Evolutionary conservation across 2,888 invertebrate species (phyloP).

Genomic region (Stictocephala bisonia): DNA sequence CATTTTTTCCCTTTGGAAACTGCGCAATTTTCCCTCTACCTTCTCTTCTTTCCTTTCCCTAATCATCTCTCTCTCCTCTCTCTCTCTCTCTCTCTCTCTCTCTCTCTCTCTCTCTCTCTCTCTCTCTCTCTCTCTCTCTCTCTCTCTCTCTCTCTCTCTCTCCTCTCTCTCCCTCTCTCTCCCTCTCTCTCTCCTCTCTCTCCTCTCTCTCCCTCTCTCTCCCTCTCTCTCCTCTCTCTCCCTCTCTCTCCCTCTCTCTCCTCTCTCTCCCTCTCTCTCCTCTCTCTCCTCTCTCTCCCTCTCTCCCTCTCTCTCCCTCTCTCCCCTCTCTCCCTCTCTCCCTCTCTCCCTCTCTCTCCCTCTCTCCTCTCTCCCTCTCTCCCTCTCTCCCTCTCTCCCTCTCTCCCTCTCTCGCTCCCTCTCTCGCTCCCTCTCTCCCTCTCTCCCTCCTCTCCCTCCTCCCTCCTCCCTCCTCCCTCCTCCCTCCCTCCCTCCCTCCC

Average conservation of each 20-base stretch:
- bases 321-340: not conserved
- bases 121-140: not conserved
- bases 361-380: too few species aligned
- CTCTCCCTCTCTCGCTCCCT: too few species aligned
- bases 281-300: not conserved
- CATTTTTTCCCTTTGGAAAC: too few species aligned
- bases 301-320: not conserved
- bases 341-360: too few species aligned
- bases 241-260: not conserved
- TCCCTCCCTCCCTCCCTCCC: too few species aligned
- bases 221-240: not conserved
- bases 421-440: too few species aligned
- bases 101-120: too few species aligned
- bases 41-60: not conserved
- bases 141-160: not conserved
- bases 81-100: too few species aligned
- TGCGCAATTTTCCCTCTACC: too few species aligned
- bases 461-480: too few species aligned
- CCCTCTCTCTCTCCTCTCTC: not conserved
- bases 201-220: not conserved
- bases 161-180: not conserved
- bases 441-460: too few species aligned
- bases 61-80: constrained; percentile 10
- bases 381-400: too few species aligned
- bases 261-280: not conserved